Base-by-base conservation (phyloP, 2,888 invertebrate genomes). In the Morpho helenor region DNA sequence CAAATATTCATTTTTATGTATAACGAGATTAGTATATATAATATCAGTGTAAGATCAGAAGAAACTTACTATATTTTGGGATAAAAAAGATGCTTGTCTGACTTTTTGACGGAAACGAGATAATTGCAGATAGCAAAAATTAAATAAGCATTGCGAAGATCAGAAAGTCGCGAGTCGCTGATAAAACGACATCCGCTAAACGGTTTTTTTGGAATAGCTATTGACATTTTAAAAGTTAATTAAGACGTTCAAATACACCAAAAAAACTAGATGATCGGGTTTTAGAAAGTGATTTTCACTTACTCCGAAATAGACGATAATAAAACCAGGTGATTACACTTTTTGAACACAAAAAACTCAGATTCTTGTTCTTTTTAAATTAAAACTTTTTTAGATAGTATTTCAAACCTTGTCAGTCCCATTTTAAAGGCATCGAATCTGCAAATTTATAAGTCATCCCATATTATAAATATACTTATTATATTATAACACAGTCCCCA, bases 241-340 rank as follows among this genome's bases (percentile, higher is more conserved):
- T 67, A 61, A 63, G 57, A 62, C 51, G 56, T 48, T 23, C 23
- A 10, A 48, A 54, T 16, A 40, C 41, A 46, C 47, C 41, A 49
- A 58, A 60, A 58, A 64, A 67, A 61, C 57, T 58, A 52, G 62
- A 49, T 53, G 50, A 66, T 67, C 67, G 43, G 41, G 68, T 69
- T 68, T 70, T 69, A 70, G 70, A 70, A 70, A 70, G 70, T 67
- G 66, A 53, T 56, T 59, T 54, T 48, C 55, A 51, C 50, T 45
- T 58, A 55, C 53, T 48, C 54, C 47, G 60, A 43, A 52, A 55
- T 57, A 51, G 57, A 58, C 59, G 31, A 31, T 31, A 31, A 31
- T 31, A 31, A 31, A 31, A 31, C 31, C 5, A 31, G 31, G 31
- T 31, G 31, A 31, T 31, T 31, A 31, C 31, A 5, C 31, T 31